Evolutionary conservation across 2,113 vertebrate genomes (phyloP), one percentile per base, ranked within the genome.

Genomic region (Glareola pratincola): DNA sequence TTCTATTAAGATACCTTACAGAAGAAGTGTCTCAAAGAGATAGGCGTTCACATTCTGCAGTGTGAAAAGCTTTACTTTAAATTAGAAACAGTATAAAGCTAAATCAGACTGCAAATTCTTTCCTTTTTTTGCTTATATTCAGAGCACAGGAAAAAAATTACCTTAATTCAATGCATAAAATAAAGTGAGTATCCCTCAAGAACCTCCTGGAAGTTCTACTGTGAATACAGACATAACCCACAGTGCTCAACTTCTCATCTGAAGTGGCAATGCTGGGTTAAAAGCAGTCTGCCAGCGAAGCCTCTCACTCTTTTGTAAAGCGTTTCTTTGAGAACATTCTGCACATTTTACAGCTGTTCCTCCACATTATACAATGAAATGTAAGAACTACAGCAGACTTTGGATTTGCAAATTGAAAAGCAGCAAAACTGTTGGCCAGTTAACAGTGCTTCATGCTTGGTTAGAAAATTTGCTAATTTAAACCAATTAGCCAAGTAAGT

Each of bases 291-390:
- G 96, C 81, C 94, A 92, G 92, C 2, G 8, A 91, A 96, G 94
- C 78, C 89, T 92, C 94, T 95, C 81, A 39, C 75, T 95, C 97
- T 74, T 96, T 96, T 96, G 96, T 96, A 30, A 93, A 95, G 79
- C 4, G 0, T 88, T 94, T 95, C 94, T 97, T 96, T 96, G 95
- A 96, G 96, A 97, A 96, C 92, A 97, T 96, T 96, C 94, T 96
- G 96, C 95, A 96, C 93, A 94, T 95, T 96, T 96, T 97, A 96
- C 97, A 97, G 96, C 95, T 96, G 96, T 97, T 97, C 96, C 96
- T 92, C 92, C 85, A 90, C 95, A 96, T 90, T 94, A 95, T 90
- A 97, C 95, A 97, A 96, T 97, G 96, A 97, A 96, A 94, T 90
- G 67, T 90, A 96, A 97, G 80, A 90, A 94, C 87, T 90, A 89